Base-by-base conservation (phyloP, 2,888 invertebrate species). In the Metallyticus violacea region DNA sequence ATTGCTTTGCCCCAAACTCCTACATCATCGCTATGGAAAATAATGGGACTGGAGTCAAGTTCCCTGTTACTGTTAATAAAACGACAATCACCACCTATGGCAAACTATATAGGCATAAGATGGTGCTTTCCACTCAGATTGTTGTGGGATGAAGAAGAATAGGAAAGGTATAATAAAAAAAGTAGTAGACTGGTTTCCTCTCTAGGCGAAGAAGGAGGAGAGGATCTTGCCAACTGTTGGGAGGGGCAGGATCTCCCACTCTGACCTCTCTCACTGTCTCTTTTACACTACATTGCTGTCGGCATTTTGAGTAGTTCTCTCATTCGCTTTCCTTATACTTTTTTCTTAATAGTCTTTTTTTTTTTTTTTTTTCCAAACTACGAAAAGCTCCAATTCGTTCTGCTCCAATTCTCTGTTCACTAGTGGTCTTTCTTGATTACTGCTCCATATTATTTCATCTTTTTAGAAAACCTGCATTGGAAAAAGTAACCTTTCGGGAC, bases 201-300 rank as follows among this genome's bases (percentile, higher is more conserved):
- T 62, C 15, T 15, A 62, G 40, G 22, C 40, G 40, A 62, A 62
- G 40, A 62, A 62, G 4, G 15, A 62, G 40, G 15, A 62, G 40
- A 62, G 40, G 22, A 62, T 62, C 40, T 62, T 6, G 40, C 22
- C 15, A 62, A 79, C 27, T 26, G 28, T 62, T 83, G 83, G 83
- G 83, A 83, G 83, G 83, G 83, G 83, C 83, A 77, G 26, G 7
- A 62, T 77, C 83, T 83, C 83, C 83, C 83, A 83, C 83, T 27
- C 22, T 7, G 0, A 27, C 7, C 26, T 27, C 7, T 79, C 26
- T 7, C 79, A 22, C 79, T 27, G 27, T 27, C 78, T 26, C 79
- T 79, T 28, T 26, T 79, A 27, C n/a, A 25, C 81, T 81, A 30
- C 81, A 40, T 22, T 81, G 15, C 40, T 62, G 15, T 62, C 40